These are phyloP conservation scores for Hirudinaria manillensis DNA, from an alignment of 2,888 invertebrate species.

Conservation along the genomic window DNA sequence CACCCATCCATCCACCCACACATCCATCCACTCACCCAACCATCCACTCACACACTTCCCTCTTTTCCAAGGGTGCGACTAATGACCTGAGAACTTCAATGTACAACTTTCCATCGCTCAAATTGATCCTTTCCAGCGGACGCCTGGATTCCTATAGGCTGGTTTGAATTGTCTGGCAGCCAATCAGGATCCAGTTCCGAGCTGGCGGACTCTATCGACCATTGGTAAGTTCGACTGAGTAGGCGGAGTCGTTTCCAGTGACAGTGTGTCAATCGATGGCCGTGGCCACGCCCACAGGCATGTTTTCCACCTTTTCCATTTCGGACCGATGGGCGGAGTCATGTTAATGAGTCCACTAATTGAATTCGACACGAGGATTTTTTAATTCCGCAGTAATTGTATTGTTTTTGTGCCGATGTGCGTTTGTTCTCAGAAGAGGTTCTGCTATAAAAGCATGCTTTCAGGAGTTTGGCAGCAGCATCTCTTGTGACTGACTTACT, in stretches of 20 bases:
- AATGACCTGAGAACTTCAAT: too few species aligned
- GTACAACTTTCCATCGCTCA: not conserved
- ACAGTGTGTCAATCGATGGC: not conserved
- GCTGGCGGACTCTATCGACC: not conserved
- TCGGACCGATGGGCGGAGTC: not conserved
- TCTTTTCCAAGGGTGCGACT: too few species aligned
- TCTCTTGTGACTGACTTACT: too few species aligned
- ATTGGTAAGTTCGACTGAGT: not conserved
- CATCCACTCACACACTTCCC: too few species aligned
- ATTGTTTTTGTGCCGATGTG: constrained; percentile 5
- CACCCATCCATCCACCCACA: too few species aligned
- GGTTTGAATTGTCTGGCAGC: not conserved
- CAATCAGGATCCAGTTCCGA: not conserved
- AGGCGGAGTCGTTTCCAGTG: not conserved
- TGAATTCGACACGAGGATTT: constrained; percentile 11
- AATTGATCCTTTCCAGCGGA: too few species aligned
- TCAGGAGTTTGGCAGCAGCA: too few species aligned
- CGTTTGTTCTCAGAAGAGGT: not conserved
- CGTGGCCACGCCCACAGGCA: not conserved
- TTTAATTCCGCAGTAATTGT: constrained; percentile 10
- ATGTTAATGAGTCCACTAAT: not conserved
- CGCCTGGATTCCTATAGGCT: too few species aligned
- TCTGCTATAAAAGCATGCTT: too few species aligned
- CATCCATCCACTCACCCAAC: too few species aligned
- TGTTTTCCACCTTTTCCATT: not conserved